Conservation (phyloP, 2,888 invertebrate genomes). For the Oegoconia quadripuncta region DNA sequence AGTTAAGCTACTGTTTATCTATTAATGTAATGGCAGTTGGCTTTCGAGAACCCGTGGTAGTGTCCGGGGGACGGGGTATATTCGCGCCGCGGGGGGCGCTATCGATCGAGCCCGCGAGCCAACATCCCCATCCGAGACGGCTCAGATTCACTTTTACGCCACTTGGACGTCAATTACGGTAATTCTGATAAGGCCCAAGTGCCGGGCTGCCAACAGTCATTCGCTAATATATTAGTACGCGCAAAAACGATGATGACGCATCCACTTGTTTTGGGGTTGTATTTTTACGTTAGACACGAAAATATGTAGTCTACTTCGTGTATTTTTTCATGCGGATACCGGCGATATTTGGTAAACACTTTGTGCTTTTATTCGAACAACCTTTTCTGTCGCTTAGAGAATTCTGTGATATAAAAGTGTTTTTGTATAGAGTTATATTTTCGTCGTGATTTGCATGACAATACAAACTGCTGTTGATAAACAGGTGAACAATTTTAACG, state of each 20-base stretch:
- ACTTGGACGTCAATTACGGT: conserved; percentile 50
- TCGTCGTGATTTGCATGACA: no score
- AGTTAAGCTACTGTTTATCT: neutral
- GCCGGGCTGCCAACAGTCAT: conserved; percentile 22
- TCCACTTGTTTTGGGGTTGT: conserved; percentile 2
- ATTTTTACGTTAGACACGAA: no score
- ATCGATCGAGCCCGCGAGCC: conserved; percentile 44
- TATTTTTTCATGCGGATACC: no score
- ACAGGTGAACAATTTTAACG: no score
- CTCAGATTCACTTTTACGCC: conserved; percentile 55
- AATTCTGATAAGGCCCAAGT: conserved; percentile 35
- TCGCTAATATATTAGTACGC: conserved; percentile 7
- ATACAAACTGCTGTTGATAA: no score
- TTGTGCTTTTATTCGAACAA: no score
- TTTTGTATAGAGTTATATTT: no score
- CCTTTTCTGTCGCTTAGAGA: no score
- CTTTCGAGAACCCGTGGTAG: no score
- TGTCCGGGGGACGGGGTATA: conserved; percentile 1
- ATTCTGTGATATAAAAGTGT: no score
- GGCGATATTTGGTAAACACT: no score
- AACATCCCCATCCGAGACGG: conserved; percentile 35
- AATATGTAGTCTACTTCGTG: no score
- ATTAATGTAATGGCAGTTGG: neutral
- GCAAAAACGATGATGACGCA: conserved; percentile 6
- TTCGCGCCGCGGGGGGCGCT: conserved; percentile 20